Conservation (phyloP, 2,797 vertebrate species). For the Momotus momota region DNA sequence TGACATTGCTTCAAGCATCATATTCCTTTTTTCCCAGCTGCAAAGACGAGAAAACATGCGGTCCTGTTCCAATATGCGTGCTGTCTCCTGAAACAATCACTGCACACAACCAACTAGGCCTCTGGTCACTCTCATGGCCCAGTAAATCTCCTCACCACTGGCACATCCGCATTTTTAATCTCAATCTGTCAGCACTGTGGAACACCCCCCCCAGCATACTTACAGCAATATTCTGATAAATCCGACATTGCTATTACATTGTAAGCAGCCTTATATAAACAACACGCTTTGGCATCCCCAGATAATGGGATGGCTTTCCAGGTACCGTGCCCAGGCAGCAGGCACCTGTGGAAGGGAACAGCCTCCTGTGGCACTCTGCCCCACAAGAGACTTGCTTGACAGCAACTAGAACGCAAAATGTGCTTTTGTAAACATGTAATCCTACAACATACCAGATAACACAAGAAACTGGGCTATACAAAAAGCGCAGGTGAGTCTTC, state of each 20-base stretch:
- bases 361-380: neutral
- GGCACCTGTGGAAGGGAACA: neutral
- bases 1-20: neutral
- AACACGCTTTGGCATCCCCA: neutral
- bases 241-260: slow-evolving; percentile 11
- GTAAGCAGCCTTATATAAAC: slow-evolving; percentile 39
- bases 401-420: neutral
- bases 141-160: slow-evolving; percentile 53
- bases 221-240: slow-evolving; percentile 52
- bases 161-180: slow-evolving; percentile 18
- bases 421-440: neutral
- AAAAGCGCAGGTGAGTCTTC: neutral
- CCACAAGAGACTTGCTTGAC: neutral
- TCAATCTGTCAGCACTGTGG: slow-evolving; percentile 45
- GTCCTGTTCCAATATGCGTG: neutral
- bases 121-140: neutral
- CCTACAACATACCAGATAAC: neutral
- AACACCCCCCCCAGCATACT: slow-evolving; percentile 16
- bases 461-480: neutral
- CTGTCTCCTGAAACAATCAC: slow-evolving; percentile 16
- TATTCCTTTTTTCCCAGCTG: neutral
- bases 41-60: neutral
- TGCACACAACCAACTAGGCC: slow-evolving; percentile 33
- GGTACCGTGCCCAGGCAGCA: neutral
- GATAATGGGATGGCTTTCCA: slow-evolving; percentile 16